Evolutionary conservation across 2,113 vertebrate genomes (phyloP).

Genomic region (Cettia cetti): DNA sequence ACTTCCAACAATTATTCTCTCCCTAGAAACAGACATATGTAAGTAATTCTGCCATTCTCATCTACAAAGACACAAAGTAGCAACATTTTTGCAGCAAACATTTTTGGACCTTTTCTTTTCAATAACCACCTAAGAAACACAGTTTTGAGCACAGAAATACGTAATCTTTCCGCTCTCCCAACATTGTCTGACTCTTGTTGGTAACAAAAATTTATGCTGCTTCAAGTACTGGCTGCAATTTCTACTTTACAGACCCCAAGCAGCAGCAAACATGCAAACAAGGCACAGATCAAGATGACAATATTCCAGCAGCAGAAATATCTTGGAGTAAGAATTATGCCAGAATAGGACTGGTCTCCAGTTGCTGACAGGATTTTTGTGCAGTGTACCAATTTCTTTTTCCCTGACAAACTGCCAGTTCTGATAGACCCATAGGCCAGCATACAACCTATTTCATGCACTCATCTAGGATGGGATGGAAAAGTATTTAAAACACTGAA

Average conservation of each 20-base stretch:
- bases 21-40: not conserved
- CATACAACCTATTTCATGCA: not conserved
- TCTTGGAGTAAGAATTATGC: not conserved
- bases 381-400: not conserved
- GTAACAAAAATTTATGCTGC: not conserved
- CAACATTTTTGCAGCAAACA: accelerated
- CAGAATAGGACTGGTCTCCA: not conserved
- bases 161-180: not conserved
- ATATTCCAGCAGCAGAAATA: not conserved
- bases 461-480: not conserved
- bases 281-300: not conserved
- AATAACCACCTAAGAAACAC: not conserved
- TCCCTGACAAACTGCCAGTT: not conserved
- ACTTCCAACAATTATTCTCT: not conserved
- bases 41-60: not conserved
- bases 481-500: not conserved
- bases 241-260: not conserved
- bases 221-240: not conserved
- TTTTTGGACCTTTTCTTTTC: not conserved
- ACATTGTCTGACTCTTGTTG: not conserved
- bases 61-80: not conserved
- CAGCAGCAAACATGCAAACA: not conserved
- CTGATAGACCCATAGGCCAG: not conserved
- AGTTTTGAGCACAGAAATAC: not conserved
- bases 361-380: not conserved